Base-by-base conservation (phyloP, 2,888 invertebrate species). In the Drosophila nigricruria region DNA sequence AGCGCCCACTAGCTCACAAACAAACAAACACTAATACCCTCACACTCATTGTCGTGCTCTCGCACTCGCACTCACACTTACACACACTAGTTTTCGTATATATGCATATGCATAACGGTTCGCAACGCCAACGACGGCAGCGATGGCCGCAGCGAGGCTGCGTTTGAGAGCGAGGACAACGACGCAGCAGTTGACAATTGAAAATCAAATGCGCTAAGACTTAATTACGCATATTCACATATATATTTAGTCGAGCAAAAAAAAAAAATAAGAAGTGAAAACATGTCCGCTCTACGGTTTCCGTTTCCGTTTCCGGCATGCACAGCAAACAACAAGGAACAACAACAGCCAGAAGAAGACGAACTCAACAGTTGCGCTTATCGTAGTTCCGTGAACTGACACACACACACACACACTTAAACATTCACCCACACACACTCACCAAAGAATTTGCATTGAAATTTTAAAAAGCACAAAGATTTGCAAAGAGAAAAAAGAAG, bases 271-370 rank as follows among this genome's bases (percentile, higher is more conserved):
- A 18, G 9, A 38, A 25, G 40, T 20, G 16, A 42, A 42, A 50
- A 27, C 67, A 77, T 77, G 68, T 64, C 53, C 49, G 45, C 54
- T 50, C 23, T 64, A 42, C 34, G 67, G 27, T 62, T 62, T 62
- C 69, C 73, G 64, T 62, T 73, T 78, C 73, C 76, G 69, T 65
- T 73, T 78, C 73, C 76, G 78, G 38, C 61, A 61, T 68, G 73
- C 71, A 70, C 23, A 43, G 42, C 30, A 30, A 58, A 52, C 63
- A 63, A 49, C 47, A 38, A 56, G 30, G 6, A 42, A 34, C 65
- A 58, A 34, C 38, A 38, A 14, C 69, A 36, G 20, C 38, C 25
- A 43, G 45, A 32, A 53, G 38, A 53, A 30, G 47, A 49, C n/a
- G 38, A 32, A 32, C n/a, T 49, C 32, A 32, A 25, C 53, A 58